A percentile compares a stretch with the other conserved stretches of the same genome.
These are phyloP conservation scores for Dasyurus viverrinus DNA, from an alignment of 2,113 vertebrate species.

Conservation along the genomic window DNA sequence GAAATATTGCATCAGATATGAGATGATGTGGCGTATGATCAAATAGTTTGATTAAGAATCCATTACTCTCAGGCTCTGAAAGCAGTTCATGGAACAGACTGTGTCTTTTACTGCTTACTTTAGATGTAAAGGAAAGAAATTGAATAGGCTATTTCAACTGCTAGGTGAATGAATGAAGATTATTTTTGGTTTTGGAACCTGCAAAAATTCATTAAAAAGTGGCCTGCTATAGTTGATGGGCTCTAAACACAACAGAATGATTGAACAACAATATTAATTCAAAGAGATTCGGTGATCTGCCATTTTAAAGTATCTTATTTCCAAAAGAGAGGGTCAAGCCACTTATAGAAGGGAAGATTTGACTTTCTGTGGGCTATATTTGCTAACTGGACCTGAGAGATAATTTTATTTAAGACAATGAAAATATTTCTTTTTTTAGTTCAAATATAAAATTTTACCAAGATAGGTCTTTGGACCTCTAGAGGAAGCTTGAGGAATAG, in stretches of 20 bases:
- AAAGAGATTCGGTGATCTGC: neutral
- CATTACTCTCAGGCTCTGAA: neutral
- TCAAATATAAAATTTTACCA: too few species aligned
- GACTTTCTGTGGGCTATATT: neutral
- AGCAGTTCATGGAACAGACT: neutral
- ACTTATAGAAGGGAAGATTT: neutral
- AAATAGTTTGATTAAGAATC: neutral
- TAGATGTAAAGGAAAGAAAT: neutral
- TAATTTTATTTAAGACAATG: too few species aligned
- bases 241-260: neutral
- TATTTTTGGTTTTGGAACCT: neutral
- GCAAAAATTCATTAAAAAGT: neutral
- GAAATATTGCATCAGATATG: neutral
- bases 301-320: neutral
- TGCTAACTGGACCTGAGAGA: neutral
- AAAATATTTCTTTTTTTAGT: too few species aligned
- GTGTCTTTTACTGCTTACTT: neutral
- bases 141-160: neutral
- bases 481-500: neutral
- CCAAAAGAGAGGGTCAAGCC: neutral
- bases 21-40: neutral
- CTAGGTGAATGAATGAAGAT: rapidly evolving
- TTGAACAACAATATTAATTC: neutral
- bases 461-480: too few species aligned
- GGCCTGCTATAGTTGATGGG: neutral